Conservation (phyloP, 2,888 invertebrate genomes). For the Oligia latruncula region DNA sequence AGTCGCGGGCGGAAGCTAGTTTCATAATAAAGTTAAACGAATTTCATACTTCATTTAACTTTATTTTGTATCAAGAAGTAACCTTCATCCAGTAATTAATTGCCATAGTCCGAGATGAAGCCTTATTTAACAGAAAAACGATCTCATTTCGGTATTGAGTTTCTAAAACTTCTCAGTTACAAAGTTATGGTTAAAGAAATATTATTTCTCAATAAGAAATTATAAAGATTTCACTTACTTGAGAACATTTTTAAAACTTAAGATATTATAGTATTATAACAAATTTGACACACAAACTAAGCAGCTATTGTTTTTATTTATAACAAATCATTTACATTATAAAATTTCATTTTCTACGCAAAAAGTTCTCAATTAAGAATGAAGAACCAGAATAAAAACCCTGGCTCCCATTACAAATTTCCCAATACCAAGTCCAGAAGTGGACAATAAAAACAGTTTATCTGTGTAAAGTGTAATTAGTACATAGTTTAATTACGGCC, state of each 20-base stretch:
- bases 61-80: not conserved
- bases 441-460: slow-evolving; percentile 81
- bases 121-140: slow-evolving; percentile 18
- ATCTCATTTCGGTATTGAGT: not conserved
- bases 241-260: too few relatives aligned
- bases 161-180: not conserved
- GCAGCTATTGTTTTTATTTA: too few relatives aligned
- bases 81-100: slow-evolving; percentile 8
- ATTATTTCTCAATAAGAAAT: too few relatives aligned
- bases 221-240: too few relatives aligned
- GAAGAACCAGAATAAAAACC: not conserved
- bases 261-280: too few relatives aligned
- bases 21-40: not conserved
- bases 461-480: slow-evolving; percentile 84
- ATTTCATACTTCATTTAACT: slow-evolving; percentile 2
- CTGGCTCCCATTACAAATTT: slow-evolving; percentile 17
- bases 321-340: too few relatives aligned
- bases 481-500: slow-evolving; percentile 86
- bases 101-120: slow-evolving; percentile 2
- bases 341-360: too few relatives aligned
- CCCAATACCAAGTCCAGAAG: slow-evolving; percentile 30
- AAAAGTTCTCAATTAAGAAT: not conserved
- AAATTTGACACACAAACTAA: too few relatives aligned
- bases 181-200: not conserved
- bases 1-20: too few relatives aligned